A percentile compares a stretch with the other conserved stretches of the same genome.
Conservation (phyloP, 2,113 vertebrate species). For the Nothocercus julius region DNA sequence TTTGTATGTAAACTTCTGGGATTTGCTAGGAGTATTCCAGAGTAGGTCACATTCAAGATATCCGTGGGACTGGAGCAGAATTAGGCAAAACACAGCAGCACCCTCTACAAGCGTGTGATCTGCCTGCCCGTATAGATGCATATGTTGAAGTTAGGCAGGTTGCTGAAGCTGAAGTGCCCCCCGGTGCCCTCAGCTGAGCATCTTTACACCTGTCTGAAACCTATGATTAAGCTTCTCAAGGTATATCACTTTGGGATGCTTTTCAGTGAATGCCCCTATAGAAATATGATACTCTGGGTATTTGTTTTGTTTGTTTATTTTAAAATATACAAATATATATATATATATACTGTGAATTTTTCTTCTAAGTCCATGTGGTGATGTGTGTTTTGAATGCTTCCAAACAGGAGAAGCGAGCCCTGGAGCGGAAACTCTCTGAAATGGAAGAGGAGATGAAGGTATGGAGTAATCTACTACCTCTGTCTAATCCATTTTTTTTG, state of each 20-base stretch:
- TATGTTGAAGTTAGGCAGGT: neutral
- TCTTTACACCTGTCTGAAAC: neutral
- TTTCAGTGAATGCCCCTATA: neutral
- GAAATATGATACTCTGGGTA: too few relatives aligned
- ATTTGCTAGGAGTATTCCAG: neutral
- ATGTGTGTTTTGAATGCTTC: conserved; percentile 40
- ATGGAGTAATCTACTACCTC: conserved; percentile 28
- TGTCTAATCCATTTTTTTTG: neutral
- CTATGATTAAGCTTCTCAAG: neutral
- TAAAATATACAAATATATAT: too few relatives aligned
- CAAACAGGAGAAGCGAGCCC: conserved; percentile 89
- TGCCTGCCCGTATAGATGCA: too few relatives aligned
- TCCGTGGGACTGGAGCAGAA: neutral
- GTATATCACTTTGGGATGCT: neutral
- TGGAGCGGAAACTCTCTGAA: conserved; percentile 94
- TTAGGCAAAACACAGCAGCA: neutral
- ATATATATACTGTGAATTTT: neutral
- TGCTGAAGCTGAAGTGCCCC: neutral
- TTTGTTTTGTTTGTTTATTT: neutral
- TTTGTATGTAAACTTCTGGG: neutral
- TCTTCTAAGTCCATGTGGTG: neutral
- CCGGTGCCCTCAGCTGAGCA: neutral
- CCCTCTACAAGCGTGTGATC: too few relatives aligned
- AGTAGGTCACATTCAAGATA: neutral
- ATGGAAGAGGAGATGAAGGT: conserved; percentile 99